phyloP scores from a whole-genome alignment of 2,888 invertebrate genomes.

The Protophormia terraenovae region DNA sequence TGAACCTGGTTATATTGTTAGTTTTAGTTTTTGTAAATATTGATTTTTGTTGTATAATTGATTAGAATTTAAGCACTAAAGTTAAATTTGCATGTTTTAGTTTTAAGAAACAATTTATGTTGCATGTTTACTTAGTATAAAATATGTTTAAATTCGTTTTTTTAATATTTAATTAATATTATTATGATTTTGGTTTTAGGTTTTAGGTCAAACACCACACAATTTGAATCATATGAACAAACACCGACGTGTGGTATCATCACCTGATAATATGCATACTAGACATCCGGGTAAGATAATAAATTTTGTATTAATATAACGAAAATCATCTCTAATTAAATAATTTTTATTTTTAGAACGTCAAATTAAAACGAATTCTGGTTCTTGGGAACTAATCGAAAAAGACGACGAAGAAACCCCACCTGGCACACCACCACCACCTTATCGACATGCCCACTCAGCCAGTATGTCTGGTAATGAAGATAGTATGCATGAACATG shows the following conservation, averaged over 20 bases:
- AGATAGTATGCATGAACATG: conserved; percentile 71
- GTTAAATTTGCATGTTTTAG: conserved; percentile 60
- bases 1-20: neutral
- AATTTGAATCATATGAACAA: conserved; percentile 77
- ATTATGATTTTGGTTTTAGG: conserved; percentile 73
- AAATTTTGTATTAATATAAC: too few relatives aligned
- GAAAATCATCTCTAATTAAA: too few relatives aligned
- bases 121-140: conserved; percentile 16
- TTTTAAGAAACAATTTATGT: neutral
- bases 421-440: conserved; percentile 94
- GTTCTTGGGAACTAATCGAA: conserved; percentile 81
- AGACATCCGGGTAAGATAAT: conserved; percentile 77
- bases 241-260: conserved; percentile 80
- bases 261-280: conserved; percentile 81
- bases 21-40: conserved; percentile 28
- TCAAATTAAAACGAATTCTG: conserved; percentile 79
- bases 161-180: conserved; percentile 1
- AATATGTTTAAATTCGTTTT: neutral
- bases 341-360: conserved; percentile 75
- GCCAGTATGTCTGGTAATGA: conserved; percentile 74
- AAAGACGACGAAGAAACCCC: conserved; percentile 84
- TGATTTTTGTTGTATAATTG: neutral
- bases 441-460: conserved; percentile 83
- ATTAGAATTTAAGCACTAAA: neutral
- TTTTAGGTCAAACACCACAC: conserved; percentile 79